Percentiles rank a stretch among this genome's conserved stretches.
These are phyloP conservation scores for Lerista edwardsae DNA, from an alignment of 2,797 vertebrate genomes.

Conservation along the genomic window DNA sequence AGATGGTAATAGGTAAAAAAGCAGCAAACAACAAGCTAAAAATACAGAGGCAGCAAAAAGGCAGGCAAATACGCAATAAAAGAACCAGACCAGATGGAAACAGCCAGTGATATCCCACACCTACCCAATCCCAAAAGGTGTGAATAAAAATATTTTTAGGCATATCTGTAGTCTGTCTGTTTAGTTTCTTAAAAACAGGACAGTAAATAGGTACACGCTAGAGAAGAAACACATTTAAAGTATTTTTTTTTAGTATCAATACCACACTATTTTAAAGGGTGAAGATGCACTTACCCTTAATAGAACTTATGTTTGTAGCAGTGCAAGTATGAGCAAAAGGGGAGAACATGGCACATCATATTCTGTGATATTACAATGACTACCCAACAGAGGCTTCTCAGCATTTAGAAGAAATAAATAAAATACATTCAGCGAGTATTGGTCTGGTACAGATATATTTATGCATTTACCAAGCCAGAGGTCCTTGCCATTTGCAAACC, in stretches of 20 bases:
- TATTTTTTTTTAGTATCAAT: not conserved
- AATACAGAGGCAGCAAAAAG: no score
- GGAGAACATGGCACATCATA: not conserved
- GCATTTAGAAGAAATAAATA: not conserved
- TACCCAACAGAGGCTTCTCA: not conserved
- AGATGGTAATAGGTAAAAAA: no score
- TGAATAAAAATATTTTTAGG: not conserved
- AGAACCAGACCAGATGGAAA: no score
- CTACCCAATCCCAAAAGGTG: no score
- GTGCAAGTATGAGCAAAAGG: no score
- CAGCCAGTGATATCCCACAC: no score
- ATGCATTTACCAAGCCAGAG: not conserved
- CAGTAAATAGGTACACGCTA: not conserved
- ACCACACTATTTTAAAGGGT: not conserved
- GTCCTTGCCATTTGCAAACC: not conserved
- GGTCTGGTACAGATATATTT: not conserved
- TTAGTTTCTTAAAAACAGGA: no score
- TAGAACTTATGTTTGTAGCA: not conserved
- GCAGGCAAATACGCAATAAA: no score
- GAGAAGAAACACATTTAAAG: not conserved
- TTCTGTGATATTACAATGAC: not conserved
- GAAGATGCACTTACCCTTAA: not conserved
- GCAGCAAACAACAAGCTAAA: no score
- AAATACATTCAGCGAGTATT: slow-evolving; percentile 1
- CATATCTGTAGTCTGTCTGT: not conserved